phyloP scores from a whole-genome alignment of 1,140 invertebrate species.

The Drosophila paulistorum region DNA sequence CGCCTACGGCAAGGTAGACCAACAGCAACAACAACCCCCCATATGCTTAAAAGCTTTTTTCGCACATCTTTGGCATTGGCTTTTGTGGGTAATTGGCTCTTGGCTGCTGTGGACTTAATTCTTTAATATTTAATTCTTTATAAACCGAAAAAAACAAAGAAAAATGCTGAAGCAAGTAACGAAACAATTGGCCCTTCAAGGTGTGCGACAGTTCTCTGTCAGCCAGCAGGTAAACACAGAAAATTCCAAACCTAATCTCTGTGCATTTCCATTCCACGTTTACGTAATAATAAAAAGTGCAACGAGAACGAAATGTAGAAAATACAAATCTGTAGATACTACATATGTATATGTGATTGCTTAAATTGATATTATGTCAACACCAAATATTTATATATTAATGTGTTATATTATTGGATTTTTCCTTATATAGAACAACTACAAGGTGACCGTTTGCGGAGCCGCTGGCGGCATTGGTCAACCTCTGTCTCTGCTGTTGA shows the following conservation, averaged over 20 bases:
- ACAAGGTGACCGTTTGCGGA: constrained; percentile 97
- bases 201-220: constrained; percentile 76
- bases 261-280: constrained; percentile 41
- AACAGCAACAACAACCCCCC: constrained; percentile 18
- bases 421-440: constrained; percentile 67
- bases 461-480: constrained; percentile 99
- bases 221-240: constrained; percentile 69
- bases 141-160: constrained; percentile 33
- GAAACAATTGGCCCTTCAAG: constrained; percentile 80
- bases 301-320: constrained; percentile 4
- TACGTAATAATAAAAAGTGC: constrained; percentile 61
- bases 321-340: not conserved
- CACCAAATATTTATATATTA: not conserved
- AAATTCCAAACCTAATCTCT: not conserved
- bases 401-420: not conserved
- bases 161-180: constrained; percentile 82
- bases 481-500: constrained; percentile 97
- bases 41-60: constrained; percentile 37
- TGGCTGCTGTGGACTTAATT: constrained; percentile 54
- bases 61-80: constrained; percentile 18
- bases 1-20: constrained; percentile 14
- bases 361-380: not conserved
- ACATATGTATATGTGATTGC: not conserved
- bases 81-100: constrained; percentile 52
- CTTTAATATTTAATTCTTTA: constrained; percentile 52